These are phyloP conservation scores for Neodontobutis hainanensis DNA, from an alignment of 2,113 vertebrate species.

Conservation along the genomic window DNA sequence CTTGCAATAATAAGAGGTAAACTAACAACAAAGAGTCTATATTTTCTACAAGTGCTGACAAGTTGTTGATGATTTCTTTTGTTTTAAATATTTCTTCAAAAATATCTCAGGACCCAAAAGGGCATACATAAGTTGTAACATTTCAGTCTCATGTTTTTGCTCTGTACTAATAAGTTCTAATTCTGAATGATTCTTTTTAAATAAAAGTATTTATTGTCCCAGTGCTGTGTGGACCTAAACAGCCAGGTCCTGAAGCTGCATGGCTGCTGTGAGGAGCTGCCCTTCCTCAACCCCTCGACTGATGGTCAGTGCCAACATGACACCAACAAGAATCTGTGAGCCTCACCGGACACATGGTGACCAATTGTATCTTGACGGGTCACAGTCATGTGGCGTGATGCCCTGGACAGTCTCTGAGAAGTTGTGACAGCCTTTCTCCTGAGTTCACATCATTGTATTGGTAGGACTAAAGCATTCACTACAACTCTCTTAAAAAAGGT, in stretches of 20 bases:
- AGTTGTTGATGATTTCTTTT: too few relatives aligned
- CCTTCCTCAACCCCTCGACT: conserved; percentile 79
- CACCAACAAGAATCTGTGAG: conserved; percentile 81
- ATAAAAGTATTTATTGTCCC: conserved; percentile 2
- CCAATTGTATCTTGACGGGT: conserved; percentile 1
- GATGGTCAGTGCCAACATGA: conserved; percentile 72
- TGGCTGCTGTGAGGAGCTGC: conserved; percentile 82
- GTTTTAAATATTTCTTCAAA: too few relatives aligned
- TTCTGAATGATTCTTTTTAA: not conserved
- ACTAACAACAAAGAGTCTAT: too few relatives aligned
- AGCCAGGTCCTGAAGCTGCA: conserved; percentile 80
- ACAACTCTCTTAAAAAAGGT: conserved; percentile 57
- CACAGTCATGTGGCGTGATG: conserved; percentile 17
- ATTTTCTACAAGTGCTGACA: too few relatives aligned
- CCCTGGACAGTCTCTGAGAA: conserved; percentile 46
- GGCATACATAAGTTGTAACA: too few relatives aligned
- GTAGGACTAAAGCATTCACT: conserved; percentile 51
- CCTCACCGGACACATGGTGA: conserved; percentile 2
- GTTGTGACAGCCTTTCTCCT: conserved; percentile 17
- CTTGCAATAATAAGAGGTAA: too few relatives aligned
- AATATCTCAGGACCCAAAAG: too few relatives aligned
- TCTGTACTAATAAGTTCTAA: not conserved
- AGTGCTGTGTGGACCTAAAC: conserved; percentile 91
- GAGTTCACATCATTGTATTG: conserved; percentile 69
- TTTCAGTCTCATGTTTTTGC: not conserved